Evolutionary conservation across 1,140 invertebrate species (phyloP).

Genomic region (Polypedilum vanderplanki): DNA sequence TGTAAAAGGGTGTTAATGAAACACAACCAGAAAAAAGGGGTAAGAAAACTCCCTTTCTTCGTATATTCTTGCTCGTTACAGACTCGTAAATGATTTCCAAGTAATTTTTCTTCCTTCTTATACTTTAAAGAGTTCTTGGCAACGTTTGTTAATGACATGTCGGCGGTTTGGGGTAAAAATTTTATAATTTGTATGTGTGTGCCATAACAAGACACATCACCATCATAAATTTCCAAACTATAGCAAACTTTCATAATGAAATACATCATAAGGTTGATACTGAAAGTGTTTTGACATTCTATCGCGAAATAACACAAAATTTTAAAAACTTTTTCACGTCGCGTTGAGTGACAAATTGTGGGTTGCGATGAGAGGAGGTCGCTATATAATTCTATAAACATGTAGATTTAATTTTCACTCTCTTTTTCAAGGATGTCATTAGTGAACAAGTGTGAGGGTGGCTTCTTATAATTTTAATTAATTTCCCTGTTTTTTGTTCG

Average conservation of each 20-base stretch:
- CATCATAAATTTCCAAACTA: background rate
- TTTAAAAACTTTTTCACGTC: slow-evolving; percentile 7
- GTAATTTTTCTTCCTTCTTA: background rate
- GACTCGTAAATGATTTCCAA: background rate
- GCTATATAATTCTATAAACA: background rate
- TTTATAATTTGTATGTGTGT: background rate
- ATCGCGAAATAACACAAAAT: background rate
- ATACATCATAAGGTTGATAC: background rate
- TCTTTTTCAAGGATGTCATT: background rate
- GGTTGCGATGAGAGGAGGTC: background rate
- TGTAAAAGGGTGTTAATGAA: background rate
- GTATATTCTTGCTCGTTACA: background rate
- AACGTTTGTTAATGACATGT: slow-evolving; percentile 12
- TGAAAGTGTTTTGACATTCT: slow-evolving; percentile 4
- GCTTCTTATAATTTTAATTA: slow-evolving; percentile 9
- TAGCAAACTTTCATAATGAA: background rate
- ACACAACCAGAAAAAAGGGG: slow-evolving; percentile 2
- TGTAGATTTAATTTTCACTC: background rate
- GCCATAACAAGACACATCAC: background rate
- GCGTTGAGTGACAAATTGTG: slow-evolving; percentile 16
- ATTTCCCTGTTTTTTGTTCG: background rate
- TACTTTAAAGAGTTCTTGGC: background rate
- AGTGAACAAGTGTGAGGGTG: background rate
- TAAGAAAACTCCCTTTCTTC: background rate
- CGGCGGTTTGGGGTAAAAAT: background rate